These are phyloP conservation scores for Carpatolechia fugitivella DNA, from an alignment of 2,888 invertebrate genomes.

Conservation along the genomic window DNA sequence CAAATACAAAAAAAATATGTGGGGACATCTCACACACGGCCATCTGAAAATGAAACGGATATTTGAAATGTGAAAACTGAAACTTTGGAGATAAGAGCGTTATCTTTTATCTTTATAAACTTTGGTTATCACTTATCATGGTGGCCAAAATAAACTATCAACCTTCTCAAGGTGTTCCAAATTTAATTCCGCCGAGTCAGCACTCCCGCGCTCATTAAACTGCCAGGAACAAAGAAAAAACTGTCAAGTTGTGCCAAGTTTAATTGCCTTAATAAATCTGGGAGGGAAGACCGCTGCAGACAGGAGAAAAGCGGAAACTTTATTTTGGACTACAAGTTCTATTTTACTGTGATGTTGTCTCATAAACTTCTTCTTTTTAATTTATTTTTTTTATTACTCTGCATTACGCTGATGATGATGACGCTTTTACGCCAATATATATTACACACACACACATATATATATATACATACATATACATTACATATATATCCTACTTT, in stretches of 20 bases:
- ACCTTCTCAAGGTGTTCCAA: conserved; percentile 30
- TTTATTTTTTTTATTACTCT: not conserved
- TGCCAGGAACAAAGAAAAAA: conserved; percentile 70
- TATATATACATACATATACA: too few species aligned
- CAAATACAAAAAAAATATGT: too few species aligned
- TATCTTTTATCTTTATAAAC: too few species aligned
- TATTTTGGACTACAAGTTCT: not conserved
- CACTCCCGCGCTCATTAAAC: conserved; percentile 63
- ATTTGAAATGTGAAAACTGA: too few species aligned
- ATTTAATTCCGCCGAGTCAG: conserved; percentile 36
- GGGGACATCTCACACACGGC: too few species aligned
- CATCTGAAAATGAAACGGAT: too few species aligned
- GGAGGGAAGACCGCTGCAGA: conserved; percentile 36
- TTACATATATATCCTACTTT: too few species aligned
- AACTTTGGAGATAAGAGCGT: too few species aligned
- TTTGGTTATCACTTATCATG: not conserved
- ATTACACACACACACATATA: too few species aligned
- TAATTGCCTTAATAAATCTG: conserved; percentile 76
- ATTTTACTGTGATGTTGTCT: not conserved
- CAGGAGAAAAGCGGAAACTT: conserved; percentile 30
- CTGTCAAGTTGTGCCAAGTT: conserved; percentile 72
- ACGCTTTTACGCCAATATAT: too few species aligned
- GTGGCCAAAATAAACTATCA: conserved; percentile 3
- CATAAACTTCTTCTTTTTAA: not conserved
- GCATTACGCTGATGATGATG: too few species aligned